Conservation (phyloP, 2,888 invertebrate species). For the Apoda limacodes region DNA sequence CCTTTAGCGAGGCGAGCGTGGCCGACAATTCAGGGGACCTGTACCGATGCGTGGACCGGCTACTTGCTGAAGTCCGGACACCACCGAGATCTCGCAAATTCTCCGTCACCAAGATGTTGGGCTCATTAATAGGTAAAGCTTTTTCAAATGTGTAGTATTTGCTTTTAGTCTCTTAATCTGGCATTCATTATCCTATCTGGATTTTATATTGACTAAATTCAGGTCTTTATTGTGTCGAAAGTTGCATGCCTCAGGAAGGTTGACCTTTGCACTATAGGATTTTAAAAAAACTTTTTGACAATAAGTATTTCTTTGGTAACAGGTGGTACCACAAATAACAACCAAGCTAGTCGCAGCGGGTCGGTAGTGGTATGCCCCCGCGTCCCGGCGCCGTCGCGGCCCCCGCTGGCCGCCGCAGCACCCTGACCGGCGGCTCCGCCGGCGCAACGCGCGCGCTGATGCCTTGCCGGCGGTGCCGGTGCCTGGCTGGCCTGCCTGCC, state of each 20-base stretch:
- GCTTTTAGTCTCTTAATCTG: no score
- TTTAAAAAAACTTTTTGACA: no score
- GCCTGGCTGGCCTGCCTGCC: conserved; percentile 56
- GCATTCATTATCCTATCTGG: no score
- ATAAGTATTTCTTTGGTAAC: conserved; percentile 9
- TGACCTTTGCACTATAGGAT: background rate
- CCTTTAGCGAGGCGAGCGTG: conserved; percentile 85
- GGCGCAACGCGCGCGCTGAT: conserved; percentile 56
- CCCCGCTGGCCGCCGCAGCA: conserved; percentile 56
- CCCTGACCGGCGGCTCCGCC: conserved; percentile 57
- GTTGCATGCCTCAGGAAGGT: background rate
- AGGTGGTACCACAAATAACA: conserved; percentile 50
- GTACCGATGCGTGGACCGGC: conserved; percentile 77
- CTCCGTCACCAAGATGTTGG: conserved; percentile 84
- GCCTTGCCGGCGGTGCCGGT: conserved; percentile 38
- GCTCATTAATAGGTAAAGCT: conserved; percentile 77
- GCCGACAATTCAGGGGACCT: conserved; percentile 82
- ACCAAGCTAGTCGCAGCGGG: conserved; percentile 47
- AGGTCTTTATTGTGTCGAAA: background rate
- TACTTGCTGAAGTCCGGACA: conserved; percentile 75
- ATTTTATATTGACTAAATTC: background rate
- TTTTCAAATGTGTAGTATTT: no score
- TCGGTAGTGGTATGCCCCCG: conserved; percentile 75
- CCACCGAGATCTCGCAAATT: conserved; percentile 77
- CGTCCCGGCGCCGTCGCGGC: conserved; percentile 63